Base-by-base conservation (phyloP, 2,113 vertebrate genomes). In the Craseonycteris thonglongyai region DNA sequence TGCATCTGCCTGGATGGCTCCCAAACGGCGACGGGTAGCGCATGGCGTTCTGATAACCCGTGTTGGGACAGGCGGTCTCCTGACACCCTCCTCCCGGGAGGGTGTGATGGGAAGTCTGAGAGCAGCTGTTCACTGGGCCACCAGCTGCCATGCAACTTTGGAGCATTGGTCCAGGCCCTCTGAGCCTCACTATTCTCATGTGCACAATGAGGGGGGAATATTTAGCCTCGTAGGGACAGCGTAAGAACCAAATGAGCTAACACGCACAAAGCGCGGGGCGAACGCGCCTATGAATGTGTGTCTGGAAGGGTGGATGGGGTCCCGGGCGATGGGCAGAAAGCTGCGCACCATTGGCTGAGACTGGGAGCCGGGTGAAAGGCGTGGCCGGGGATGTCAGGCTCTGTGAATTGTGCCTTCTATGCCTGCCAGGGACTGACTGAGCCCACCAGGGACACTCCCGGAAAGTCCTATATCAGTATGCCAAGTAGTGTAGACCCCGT, bases 361-460 rank as follows among this genome's bases (percentile, higher is more conserved):
- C 19, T 0, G 3, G 28, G 65, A 49, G 11, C 58, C 26, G 71
- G 33, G 7, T 0, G 35, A 19, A n/a, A 71, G 71, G 61, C 28
- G 0, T 4, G 6, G 79, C 19, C 5, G 1, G 24, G 2, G 15
- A 21, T 11, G 9, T n/a, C 26, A 3, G 35, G 10, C 1, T 11
- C 21, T 35, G 7, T 8, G 59, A 38, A 69, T 22, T 30, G 38
- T 16, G 61, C 33, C 51, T 61, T 42, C 28, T 13, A 0, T 18
- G 3, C 15, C 49, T 35, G 45, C 51, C 21, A 4, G 51, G 45
- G 30, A 11, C 14, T 16, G 30, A 11, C 14, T 16, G 4, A 11
- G 2, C 24, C 58, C 0, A 26, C 75, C 30, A 40, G 51, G 22
- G 7, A 7, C 5, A 2, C 8, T 58, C 45, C 59, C 24, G 2